Evolutionary conservation across 2,797 vertebrate genomes (phyloP).

Genomic region (Delichon dasypus): DNA sequence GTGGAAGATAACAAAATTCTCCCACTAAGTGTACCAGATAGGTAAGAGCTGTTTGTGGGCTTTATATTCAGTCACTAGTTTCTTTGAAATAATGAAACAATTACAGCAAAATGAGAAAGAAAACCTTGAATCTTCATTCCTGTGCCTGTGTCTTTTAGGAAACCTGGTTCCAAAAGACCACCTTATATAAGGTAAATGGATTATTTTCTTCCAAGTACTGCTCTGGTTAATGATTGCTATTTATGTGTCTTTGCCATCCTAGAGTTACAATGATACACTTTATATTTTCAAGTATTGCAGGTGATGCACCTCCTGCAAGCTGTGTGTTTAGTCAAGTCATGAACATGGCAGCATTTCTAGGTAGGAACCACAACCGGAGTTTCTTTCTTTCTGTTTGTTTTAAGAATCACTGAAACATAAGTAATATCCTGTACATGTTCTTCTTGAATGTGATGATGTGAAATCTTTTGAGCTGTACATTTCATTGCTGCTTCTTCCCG

Average conservation of each 20-base stretch:
- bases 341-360: conserved; percentile 90
- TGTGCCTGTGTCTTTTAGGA: conserved; percentile 59
- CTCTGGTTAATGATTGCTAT: neutral
- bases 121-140: neutral
- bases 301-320: conserved; percentile 87
- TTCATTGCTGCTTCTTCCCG: neutral
- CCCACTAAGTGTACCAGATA: conserved; percentile 78
- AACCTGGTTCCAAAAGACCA: conserved; percentile 75
- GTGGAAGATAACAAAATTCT: conserved; percentile 81
- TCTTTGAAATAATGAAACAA: neutral
- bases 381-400: conserved; percentile 24
- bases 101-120: neutral
- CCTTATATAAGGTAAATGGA: conserved; percentile 88
- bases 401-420: neutral
- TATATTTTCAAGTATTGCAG: conserved; percentile 83
- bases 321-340: conserved; percentile 92
- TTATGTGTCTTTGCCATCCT: neutral
- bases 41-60: conserved; percentile 74
- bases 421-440: neutral
- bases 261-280: conserved; percentile 28
- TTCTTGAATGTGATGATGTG: neutral
- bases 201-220: neutral
- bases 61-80: neutral
- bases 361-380: conserved; percentile 71
- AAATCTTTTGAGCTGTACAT: neutral